These are phyloP conservation scores for Cryptops parisi DNA, from an alignment of 2,888 invertebrate species.

Conservation along the genomic window DNA sequence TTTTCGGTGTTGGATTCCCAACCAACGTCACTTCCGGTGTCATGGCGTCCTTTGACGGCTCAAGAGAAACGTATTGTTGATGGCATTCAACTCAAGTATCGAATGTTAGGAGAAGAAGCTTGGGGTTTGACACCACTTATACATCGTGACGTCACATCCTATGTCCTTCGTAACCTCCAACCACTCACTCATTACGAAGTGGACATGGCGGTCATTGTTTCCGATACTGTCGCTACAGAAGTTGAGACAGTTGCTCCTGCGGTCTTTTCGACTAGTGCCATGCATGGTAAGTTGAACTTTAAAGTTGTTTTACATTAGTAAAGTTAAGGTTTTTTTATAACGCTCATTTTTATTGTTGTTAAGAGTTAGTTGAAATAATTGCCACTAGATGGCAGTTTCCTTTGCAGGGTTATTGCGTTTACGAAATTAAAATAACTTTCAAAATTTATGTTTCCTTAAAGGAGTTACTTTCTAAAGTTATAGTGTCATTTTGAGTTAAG, in stretches of 20 bases:
- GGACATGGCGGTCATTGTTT: constrained; percentile 67
- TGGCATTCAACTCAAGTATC: constrained; percentile 72
- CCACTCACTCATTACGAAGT: constrained; percentile 68
- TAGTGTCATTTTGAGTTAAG: too few species aligned
- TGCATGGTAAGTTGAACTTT: constrained; percentile 40
- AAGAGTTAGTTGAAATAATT: too few species aligned
- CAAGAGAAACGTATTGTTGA: constrained; percentile 71
- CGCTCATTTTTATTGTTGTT: too few species aligned
- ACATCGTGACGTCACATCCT: constrained; percentile 62
- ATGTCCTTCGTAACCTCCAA: constrained; percentile 59
- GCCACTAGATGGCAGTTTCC: background rate
- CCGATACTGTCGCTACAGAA: constrained; percentile 61
- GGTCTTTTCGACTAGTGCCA: constrained; percentile 53
- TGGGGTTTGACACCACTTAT: constrained; percentile 72
- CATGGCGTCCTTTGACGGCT: constrained; percentile 67
- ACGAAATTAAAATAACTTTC: too few species aligned
- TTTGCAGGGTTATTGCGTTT: too few species aligned
- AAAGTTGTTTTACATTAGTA: too few species aligned
- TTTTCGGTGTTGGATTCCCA: constrained; percentile 57
- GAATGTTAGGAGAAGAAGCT: constrained; percentile 53
- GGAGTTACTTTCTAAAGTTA: too few species aligned
- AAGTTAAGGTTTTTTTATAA: too few species aligned
- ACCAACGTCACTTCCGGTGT: constrained; percentile 58
- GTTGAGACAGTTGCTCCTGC: constrained; percentile 54
- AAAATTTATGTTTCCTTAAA: too few species aligned